These are phyloP conservation scores for Ephialtes manifestator DNA, from an alignment of 2,888 invertebrate genomes.

Conservation along the genomic window DNA sequence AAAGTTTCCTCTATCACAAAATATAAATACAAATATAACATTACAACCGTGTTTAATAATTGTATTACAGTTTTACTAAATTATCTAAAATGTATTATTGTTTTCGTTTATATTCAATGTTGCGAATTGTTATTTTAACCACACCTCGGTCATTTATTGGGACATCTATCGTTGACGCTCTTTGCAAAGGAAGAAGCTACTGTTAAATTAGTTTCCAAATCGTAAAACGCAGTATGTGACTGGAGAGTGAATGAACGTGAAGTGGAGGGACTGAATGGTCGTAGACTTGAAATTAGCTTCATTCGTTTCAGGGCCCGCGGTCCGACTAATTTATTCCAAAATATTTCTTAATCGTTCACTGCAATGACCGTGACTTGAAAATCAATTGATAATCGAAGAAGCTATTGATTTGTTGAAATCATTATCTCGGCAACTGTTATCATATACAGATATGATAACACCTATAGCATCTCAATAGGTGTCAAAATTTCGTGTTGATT, in stretches of 20 bases:
- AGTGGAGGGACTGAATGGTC: background rate
- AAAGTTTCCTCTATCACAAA: background rate
- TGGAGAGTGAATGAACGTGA: background rate
- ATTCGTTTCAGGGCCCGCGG: background rate
- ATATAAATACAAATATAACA: background rate
- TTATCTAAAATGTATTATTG: background rate
- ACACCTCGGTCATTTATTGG: background rate
- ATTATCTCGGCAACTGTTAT: background rate
- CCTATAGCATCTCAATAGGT: background rate
- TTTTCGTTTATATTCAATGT: background rate
- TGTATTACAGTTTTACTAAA: background rate
- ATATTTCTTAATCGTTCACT: slow-evolving; percentile 3
- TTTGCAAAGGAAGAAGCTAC: background rate
- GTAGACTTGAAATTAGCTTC: background rate
- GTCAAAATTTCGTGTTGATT: background rate
- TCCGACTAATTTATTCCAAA: background rate
- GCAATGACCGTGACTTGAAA: background rate
- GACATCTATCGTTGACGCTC: background rate
- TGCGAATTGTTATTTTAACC: background rate
- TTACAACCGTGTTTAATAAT: background rate
- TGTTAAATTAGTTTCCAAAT: background rate
- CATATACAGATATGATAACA: background rate
- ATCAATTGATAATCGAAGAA: slow-evolving; percentile 6
- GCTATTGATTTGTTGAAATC: background rate
- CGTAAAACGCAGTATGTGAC: background rate